Percentiles rank a stretch among this genome's conserved stretches.
Evolutionary conservation across 2,113 vertebrate species (phyloP).

Genomic region (Microtus ochrogaster): DNA sequence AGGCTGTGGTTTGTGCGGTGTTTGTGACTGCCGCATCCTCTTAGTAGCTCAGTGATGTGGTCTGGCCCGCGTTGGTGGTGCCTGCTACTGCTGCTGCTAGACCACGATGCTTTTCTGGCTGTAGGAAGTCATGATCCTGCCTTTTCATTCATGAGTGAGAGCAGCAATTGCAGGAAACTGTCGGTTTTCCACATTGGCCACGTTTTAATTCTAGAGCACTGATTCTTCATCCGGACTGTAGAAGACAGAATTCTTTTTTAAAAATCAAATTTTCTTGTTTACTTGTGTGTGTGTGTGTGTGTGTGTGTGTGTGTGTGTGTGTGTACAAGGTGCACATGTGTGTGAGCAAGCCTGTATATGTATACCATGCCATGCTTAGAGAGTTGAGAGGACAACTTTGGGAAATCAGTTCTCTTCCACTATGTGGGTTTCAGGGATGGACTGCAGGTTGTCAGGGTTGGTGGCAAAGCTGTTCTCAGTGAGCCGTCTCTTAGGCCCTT

Average conservation of each 20-base stretch:
- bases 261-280: neutral
- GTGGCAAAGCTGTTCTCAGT: neutral
- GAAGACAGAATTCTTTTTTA: neutral
- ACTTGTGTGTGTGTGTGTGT: neutral
- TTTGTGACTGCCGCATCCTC: neutral
- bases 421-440: neutral
- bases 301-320: neutral
- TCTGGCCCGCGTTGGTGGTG: rapidly evolving
- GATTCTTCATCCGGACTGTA: neutral
- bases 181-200: neutral
- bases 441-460: neutral
- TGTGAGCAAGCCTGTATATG: neutral
- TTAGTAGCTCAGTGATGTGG: neutral
- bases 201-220: neutral
- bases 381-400: neutral
- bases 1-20: neutral
- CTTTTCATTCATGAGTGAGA: slow-evolving; percentile 22
- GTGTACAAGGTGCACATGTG: neutral
- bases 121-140: slow-evolving; percentile 50
- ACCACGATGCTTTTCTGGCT: neutral
- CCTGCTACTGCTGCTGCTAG: neutral
- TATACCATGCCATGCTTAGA: neutral
- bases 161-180: neutral
- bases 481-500: neutral
- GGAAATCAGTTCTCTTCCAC: neutral